These are phyloP conservation scores for Apostichopus parvimensis DNA, from an alignment of 35 echinoderm and acorn worm genomes.

Conservation along the genomic window DNA sequence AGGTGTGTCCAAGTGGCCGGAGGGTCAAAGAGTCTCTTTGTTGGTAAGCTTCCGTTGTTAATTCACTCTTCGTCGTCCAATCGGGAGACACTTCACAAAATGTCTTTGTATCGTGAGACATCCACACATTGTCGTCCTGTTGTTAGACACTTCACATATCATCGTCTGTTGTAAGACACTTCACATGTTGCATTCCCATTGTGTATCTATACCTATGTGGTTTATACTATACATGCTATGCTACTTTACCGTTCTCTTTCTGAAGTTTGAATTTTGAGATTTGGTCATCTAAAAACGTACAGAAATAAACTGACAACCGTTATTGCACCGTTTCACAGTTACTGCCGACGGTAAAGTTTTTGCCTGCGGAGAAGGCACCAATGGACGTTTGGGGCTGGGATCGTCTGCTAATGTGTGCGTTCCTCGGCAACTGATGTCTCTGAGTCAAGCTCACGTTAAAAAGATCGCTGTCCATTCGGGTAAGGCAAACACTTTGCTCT, in stretches of 20 bases:
- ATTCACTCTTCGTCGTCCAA: no score
- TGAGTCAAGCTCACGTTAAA: slow-evolving; percentile 84
- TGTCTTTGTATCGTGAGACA: no score
- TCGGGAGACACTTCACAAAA: no score
- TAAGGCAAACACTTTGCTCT: slow-evolving; percentile 10
- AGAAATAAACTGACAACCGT: neutral
- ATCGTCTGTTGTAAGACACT: no score
- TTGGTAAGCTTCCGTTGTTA: slow-evolving; percentile 69
- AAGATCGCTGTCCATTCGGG: slow-evolving; percentile 98
- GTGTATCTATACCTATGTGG: no score
- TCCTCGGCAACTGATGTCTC: slow-evolving; percentile 66
- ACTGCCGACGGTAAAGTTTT: slow-evolving; percentile 94
- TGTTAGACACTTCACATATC: no score
- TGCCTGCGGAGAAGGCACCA: slow-evolving; percentile 97
- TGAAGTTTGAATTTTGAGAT: no score
- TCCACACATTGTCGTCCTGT: no score
- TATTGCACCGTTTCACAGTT: slow-evolving; percentile 50
- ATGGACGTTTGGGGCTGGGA: slow-evolving; percentile 89
- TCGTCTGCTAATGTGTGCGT: slow-evolving; percentile 79
- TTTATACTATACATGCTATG: no score
- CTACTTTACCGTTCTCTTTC: no score
- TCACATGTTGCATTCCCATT: no score
- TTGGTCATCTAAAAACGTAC: no score
- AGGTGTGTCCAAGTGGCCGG: slow-evolving; percentile 86
- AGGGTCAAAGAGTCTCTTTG: slow-evolving; percentile 95